phyloP scores from a whole-genome alignment of 2,113 vertebrate genomes.

The Tinamus guttatus region DNA sequence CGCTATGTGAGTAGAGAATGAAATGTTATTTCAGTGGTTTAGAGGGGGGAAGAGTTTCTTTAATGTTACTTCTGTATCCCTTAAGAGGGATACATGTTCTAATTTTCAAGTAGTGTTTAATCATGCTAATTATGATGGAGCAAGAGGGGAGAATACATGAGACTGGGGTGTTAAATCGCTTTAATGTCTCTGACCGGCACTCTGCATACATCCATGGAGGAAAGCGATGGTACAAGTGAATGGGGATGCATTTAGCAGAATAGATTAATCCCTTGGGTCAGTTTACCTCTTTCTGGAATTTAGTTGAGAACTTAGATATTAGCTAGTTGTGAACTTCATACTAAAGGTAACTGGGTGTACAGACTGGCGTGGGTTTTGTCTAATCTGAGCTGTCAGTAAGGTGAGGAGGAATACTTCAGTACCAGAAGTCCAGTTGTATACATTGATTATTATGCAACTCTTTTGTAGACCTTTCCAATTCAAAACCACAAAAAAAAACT shows the following conservation, averaged over 20 bases:
- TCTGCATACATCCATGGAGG: not conserved
- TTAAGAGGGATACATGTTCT: not conserved
- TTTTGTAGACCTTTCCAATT: not conserved
- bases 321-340: not conserved
- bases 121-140: too few species aligned
- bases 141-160: too few species aligned
- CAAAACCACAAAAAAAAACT: not conserved
- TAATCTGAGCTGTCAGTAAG: not conserved
- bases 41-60: not conserved
- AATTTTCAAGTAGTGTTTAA: not conserved
- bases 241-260: not conserved
- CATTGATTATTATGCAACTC: not conserved
- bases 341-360: not conserved
- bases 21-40: not conserved
- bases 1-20: slow-evolving; percentile 89
- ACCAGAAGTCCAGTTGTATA: not conserved
- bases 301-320: too few species aligned
- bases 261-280: not conserved
- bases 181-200: not conserved
- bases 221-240: not conserved
- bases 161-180: not conserved
- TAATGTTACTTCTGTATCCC: not conserved
- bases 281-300: not conserved
- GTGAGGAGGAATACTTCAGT: not conserved
- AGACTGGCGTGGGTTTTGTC: not conserved